phyloP scores from a whole-genome alignment of 2,797 vertebrate species.

The Columba guinea region DNA sequence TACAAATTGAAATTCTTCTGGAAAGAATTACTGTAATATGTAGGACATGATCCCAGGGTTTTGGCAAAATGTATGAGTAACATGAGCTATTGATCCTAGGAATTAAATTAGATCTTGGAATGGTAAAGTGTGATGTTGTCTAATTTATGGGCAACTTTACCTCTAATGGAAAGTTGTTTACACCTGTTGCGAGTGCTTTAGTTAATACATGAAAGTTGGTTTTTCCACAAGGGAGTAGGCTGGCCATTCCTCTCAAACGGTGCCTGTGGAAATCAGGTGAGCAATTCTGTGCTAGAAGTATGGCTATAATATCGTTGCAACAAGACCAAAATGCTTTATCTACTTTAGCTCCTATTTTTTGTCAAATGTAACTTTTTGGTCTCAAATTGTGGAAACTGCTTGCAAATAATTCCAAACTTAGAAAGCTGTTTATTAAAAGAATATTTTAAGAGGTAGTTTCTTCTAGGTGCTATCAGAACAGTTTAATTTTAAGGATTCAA shows the following conservation, averaged over 20 bases:
- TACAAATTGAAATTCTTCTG: constrained; percentile 71
- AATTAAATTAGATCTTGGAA: constrained; percentile 62
- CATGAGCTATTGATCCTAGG: constrained; percentile 62
- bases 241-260: not conserved
- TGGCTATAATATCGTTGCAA: not conserved
- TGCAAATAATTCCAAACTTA: not conserved
- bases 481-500: not conserved
- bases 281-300: not conserved
- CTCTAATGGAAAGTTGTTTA: constrained; percentile 63
- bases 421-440: not conserved
- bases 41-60: constrained; percentile 68
- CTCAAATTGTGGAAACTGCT: not conserved
- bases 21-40: constrained; percentile 70
- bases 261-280: not conserved
- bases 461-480: not conserved
- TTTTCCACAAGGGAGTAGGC: not conserved
- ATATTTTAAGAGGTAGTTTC: not conserved
- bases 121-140: constrained; percentile 61
- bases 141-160: constrained; percentile 44
- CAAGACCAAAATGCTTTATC: not conserved
- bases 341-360: not conserved
- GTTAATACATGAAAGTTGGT: not conserved
- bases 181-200: constrained; percentile 27
- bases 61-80: constrained; percentile 64
- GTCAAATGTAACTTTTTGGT: not conserved